phyloP scores from a whole-genome alignment of 2,888 invertebrate species.

The Agrochola macilenta region DNA sequence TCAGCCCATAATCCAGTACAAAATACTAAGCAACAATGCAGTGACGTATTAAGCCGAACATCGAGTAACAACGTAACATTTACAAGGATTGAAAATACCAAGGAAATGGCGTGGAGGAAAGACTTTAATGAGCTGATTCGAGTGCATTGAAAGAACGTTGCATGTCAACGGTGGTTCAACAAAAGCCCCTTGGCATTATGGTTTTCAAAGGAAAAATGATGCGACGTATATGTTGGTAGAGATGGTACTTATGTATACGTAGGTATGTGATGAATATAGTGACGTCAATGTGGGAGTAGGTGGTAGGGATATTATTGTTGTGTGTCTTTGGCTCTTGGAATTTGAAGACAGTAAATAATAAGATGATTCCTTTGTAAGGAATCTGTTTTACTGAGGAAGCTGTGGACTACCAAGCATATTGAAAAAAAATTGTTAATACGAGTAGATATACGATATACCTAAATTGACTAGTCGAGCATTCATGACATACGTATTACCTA shows the following conservation, averaged over 20 bases:
- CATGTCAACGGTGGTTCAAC: conserved; percentile 71
- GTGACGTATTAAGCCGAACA: conserved; percentile 71
- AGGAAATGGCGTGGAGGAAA: conserved; percentile 82
- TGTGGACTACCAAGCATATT: no score
- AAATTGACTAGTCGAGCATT: not conserved
- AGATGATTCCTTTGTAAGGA: not conserved
- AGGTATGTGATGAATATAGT: conserved; percentile 24
- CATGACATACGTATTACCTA: not conserved
- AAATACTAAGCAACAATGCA: conserved; percentile 53
- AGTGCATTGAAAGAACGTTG: conserved; percentile 75
- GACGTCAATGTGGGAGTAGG: conserved; percentile 50
- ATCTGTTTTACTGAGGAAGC: not conserved
- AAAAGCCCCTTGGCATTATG: conserved; percentile 76
- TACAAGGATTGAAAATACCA: conserved; percentile 74
- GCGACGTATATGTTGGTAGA: conserved; percentile 37
- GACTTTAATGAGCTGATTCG: conserved; percentile 84
- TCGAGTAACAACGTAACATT: conserved; percentile 68
- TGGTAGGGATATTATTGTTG: conserved; percentile 10
- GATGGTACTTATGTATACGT: conserved; percentile 12
- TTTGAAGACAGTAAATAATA: not conserved
- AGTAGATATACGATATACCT: no score
- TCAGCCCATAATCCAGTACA: conserved; percentile 40
- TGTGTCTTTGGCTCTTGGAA: not conserved
- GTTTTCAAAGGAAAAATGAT: conserved; percentile 79
- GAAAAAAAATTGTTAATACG: no score